These are phyloP conservation scores for Sebastes taczanowskii DNA, from an alignment of 2,797 vertebrate genomes.

Conservation along the genomic window DNA sequence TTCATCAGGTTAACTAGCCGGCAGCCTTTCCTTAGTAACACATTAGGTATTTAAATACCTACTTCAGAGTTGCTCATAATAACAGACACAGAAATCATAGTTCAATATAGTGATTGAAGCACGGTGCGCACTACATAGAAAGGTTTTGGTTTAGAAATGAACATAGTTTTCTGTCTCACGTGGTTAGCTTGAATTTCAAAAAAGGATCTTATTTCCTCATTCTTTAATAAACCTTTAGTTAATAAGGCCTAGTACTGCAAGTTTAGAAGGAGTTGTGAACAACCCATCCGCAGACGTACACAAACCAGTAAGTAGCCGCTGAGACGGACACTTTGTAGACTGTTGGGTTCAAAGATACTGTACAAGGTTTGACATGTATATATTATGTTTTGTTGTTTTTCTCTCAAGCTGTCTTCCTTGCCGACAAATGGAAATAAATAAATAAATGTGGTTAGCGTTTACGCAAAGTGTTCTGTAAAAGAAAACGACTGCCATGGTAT, in stretches of 20 bases:
- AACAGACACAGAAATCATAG: background rate
- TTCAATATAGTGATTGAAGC: conserved; percentile 1
- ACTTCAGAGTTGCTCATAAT: conserved; percentile 16
- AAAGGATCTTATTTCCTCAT: background rate
- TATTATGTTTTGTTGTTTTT: conserved; percentile 57
- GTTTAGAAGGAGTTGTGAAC: background rate
- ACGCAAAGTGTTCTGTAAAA: conserved; percentile 37
- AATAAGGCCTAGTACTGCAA: background rate
- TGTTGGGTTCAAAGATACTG: conserved; percentile 31
- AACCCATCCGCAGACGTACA: background rate
- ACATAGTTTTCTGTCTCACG: conserved; percentile 13
- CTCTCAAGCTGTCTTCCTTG: conserved; percentile 42
- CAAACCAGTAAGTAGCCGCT: conserved; percentile 12
- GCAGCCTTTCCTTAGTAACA: conserved; percentile 33
- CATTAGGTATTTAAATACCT: conserved; percentile 47
- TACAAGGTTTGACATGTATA: conserved; percentile 54
- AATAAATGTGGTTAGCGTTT: conserved; percentile 14
- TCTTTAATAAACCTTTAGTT: conserved; percentile 24
- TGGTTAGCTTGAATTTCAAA: background rate
- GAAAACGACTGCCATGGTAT: conserved; percentile 6
- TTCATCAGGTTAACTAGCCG: conserved; percentile 46
- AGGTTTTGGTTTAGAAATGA: conserved; percentile 4
- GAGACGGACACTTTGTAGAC: conserved; percentile 34
- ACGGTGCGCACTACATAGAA: background rate
- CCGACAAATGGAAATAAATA: background rate